Evolutionary conservation across 2,113 vertebrate genomes (phyloP).

Genomic region (Gobio gobio): DNA sequence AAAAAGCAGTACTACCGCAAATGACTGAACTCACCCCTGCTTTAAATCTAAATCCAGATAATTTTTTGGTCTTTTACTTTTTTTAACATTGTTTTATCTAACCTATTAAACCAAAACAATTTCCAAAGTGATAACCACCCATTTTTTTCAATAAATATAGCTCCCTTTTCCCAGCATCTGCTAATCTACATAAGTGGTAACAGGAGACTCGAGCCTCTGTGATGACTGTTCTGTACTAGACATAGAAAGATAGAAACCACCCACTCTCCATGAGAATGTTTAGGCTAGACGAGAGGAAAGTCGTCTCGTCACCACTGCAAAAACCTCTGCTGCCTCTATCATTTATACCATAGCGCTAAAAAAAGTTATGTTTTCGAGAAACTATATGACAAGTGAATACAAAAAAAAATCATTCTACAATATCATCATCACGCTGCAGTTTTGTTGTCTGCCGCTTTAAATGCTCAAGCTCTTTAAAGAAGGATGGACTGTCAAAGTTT

Average conservation of each 20-base stretch:
- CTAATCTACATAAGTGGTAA: not conserved
- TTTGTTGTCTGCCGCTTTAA: too few species aligned
- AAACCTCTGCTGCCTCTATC: not conserved
- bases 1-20: too few species aligned
- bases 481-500: too few species aligned
- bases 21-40: too few species aligned
- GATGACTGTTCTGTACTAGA: not conserved
- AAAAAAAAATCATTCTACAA: too few species aligned
- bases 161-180: slow-evolving; percentile 9
- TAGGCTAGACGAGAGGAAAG: slow-evolving; percentile 27
- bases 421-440: too few species aligned
- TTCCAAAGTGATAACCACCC: not conserved
- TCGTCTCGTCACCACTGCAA: not conserved
- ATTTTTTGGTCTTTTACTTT: too few species aligned
- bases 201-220: not conserved
- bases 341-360: not conserved
- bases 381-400: not conserved
- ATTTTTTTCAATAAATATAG: not conserved
- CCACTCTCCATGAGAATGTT: slow-evolving; percentile 9
- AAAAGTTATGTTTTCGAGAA: not conserved
- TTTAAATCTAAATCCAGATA: too few species aligned
- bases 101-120: not conserved
- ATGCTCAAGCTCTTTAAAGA: too few species aligned
- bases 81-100: too few species aligned
- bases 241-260: slow-evolving; percentile 12